Evolutionary conservation across 2,888 invertebrate species (phyloP), one percentile per base, ranked within the genome.

Genomic region (Holacanthella duospinosa): DNA sequence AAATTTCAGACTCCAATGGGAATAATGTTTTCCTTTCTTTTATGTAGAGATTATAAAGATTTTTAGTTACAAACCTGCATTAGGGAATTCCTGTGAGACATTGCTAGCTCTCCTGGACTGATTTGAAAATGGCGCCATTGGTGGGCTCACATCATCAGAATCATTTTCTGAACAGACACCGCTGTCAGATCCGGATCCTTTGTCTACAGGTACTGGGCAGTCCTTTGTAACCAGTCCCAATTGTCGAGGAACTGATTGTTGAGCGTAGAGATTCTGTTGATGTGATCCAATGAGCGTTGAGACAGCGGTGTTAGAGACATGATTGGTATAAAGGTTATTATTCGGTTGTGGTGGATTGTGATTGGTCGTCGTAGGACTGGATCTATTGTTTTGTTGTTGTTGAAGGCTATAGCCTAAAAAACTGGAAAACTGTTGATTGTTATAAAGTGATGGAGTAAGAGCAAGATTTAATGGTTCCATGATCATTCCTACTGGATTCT

Each of bases 91-190:
- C 21, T 9, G 48, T 48, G 12, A 21, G 6, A 21, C 4, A 21
- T n/a, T 9, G 4, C 4, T 48, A 21, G 12, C 4, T 21, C 48
- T 48, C 21, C 48, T 48, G 12, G 16, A 9, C 48, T n/a, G 48
- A n/a, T n/a, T n/a, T 48, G 48, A 16, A 21, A 21, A n/a, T n/a
- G 48, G 12, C 16, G 48, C 19, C 48, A 48, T 48, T 9, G 48
- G 48, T 54, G 70, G 68, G 44, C 68, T 66, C 57, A 67, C 68
- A 29, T 66, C 66, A 44, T 71, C 71, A 26, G 66, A 68, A 55
- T 71, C 71, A 56, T 71, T 71, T 60, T 71, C 71, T 29, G 71
- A 71, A 60, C 71, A 70, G 60, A 71, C 70, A 12, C 71, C 71
- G 29, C 68, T 68, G 58, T 71, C 71, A 25, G 66, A 67, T 4